Evolutionary conservation across 2,797 vertebrate genomes (phyloP).

Genomic region (Hippopotamyrus pictus): DNA sequence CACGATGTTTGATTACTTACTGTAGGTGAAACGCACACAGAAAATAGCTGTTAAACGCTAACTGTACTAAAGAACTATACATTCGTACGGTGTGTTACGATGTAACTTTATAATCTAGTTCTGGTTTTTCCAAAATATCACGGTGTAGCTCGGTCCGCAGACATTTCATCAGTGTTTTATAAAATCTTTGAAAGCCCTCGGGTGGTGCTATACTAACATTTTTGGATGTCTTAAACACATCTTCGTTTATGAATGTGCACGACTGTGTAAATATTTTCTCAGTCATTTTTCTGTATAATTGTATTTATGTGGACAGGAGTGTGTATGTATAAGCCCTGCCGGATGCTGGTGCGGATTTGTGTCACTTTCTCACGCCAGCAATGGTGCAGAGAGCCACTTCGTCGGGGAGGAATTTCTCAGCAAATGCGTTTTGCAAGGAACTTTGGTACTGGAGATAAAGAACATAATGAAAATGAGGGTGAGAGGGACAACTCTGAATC

Average conservation of each 20-base stretch:
- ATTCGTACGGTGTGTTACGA: neutral
- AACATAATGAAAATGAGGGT: conserved; percentile 24
- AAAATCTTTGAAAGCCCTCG: neutral
- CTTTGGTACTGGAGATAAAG: conserved; percentile 38
- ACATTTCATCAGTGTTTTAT: neutral
- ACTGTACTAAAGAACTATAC: neutral
- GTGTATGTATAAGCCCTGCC: neutral
- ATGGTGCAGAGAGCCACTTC: conserved; percentile 1
- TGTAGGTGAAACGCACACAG: neutral
- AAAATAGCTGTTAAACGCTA: neutral
- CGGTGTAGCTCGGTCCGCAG: neutral
- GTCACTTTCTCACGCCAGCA: conserved; percentile 10
- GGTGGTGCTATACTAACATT: neutral
- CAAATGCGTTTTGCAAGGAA: neutral
- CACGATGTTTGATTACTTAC: neutral
- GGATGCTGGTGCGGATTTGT: conserved; percentile 37
- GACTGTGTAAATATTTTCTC: neutral
- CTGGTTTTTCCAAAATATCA: neutral
- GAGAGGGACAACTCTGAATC: conserved; percentile 20
- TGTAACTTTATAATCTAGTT: neutral
- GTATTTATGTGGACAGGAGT: neutral
- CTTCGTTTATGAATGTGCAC: neutral
- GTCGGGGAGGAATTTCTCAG: neutral
- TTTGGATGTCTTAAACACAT: neutral
- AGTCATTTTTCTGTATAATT: neutral